Conservation (phyloP, 2,113 vertebrate species). For the Megaleporinus macrocephalus region DNA sequence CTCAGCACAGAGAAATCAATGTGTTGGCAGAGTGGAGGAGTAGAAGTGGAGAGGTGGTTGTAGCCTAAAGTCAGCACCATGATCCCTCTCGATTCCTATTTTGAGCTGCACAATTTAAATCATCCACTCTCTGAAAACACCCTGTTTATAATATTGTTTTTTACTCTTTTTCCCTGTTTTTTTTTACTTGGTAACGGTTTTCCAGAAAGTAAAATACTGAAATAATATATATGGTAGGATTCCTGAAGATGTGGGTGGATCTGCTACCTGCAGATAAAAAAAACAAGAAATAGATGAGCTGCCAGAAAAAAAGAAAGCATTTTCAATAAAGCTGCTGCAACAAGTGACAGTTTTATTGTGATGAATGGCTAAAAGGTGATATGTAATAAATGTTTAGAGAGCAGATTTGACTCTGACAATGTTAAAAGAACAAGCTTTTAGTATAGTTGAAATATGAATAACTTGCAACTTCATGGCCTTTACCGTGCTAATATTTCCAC, state of each 20-base stretch:
- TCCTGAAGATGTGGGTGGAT: background rate
- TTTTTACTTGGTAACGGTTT: background rate
- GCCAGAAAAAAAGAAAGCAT: background rate
- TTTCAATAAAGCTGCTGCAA: background rate
- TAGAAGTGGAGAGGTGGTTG: slow-evolving; percentile 8
- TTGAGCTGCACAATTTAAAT: background rate
- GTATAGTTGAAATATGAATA: background rate
- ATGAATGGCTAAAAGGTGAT: background rate
- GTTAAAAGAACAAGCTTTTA: background rate
- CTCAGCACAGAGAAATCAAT: slow-evolving; percentile 32
- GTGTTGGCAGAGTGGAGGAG: slow-evolving; percentile 24
- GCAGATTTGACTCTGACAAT: background rate
- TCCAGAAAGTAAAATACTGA: background rate
- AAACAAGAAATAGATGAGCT: background rate
- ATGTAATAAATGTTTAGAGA: background rate
- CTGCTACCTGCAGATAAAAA: background rate
- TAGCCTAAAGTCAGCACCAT: slow-evolving; percentile 19
- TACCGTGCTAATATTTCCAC: background rate
- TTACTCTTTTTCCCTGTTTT: background rate
- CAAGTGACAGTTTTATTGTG: background rate
- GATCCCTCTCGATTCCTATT: slow-evolving; percentile 10
- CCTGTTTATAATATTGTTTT: background rate
- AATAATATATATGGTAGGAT: background rate
- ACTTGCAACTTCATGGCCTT: background rate
- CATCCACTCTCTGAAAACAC: background rate